These are phyloP conservation scores for Poicephalus gulielmi DNA, from an alignment of 2,113 vertebrate species.

Conservation along the genomic window DNA sequence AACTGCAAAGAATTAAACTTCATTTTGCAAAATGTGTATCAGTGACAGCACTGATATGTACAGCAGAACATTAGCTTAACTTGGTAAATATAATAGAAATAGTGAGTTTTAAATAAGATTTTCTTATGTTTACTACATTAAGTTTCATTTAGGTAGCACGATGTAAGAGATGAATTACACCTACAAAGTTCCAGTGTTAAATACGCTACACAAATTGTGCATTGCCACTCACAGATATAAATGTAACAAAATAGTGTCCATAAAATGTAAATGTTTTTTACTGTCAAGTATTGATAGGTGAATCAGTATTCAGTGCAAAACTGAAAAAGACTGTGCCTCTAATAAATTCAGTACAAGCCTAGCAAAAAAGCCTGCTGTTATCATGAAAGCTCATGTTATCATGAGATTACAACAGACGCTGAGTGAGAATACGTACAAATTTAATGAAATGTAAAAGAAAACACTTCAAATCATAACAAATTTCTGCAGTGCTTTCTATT, in stretches of 20 bases:
- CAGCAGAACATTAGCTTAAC: neutral
- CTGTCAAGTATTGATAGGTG: constrained; percentile 6
- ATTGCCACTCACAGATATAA: neutral
- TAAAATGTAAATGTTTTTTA: constrained; percentile 4
- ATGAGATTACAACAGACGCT: constrained; percentile 1
- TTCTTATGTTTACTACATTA: neutral
- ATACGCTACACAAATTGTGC: neutral
- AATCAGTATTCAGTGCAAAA: constrained; percentile 11
- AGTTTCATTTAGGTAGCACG: neutral
- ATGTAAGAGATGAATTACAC: neutral
- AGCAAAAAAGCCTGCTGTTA: constrained; percentile 9
- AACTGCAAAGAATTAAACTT: neutral
- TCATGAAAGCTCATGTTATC: constrained; percentile 18
- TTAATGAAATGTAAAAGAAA: constrained; percentile 36
- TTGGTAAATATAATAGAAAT: neutral
- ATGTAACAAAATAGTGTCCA: neutral
- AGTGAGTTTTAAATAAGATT: neutral
- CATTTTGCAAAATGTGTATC: neutral
- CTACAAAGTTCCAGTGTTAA: neutral
- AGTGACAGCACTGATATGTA: neutral
- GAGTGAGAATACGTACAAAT: constrained; percentile 19
- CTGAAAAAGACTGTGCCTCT: neutral
- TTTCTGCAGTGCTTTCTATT: neutral
- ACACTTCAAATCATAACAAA: constrained; percentile 11
- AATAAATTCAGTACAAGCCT: constrained; percentile 27